A percentile compares a stretch with the other conserved stretches of the same genome.
phyloP scores from a whole-genome alignment of 2,797 vertebrate genomes.

The Chelon labrosus region DNA sequence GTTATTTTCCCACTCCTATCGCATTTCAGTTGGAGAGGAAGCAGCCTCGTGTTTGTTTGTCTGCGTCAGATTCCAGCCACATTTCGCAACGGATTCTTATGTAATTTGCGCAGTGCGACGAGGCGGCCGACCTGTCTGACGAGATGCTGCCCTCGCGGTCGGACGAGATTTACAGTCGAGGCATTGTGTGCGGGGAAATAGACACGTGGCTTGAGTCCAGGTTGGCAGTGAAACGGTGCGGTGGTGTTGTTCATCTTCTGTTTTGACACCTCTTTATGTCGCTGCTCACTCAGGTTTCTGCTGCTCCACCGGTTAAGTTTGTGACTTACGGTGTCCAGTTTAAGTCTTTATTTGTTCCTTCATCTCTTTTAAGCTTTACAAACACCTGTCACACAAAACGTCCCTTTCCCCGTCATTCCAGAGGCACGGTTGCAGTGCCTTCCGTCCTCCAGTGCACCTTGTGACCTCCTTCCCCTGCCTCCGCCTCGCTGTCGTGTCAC shows the following conservation, averaged over 20 bases:
- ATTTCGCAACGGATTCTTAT: not conserved
- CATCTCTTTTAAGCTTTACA: slow-evolving; percentile 2
- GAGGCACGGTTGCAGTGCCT: not conserved
- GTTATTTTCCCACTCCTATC: slow-evolving; percentile 33
- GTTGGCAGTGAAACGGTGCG: slow-evolving; percentile 65
- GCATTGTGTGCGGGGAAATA: not conserved
- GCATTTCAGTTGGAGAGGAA: slow-evolving; percentile 21
- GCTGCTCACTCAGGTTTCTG: slow-evolving; percentile 30
- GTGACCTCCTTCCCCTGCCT: slow-evolving; percentile 24
- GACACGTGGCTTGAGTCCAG: slow-evolving; percentile 23
- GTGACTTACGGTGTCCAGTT: not conserved
- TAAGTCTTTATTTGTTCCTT: slow-evolving; percentile 13
- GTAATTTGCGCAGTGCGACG: not conserved
- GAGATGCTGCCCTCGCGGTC: slow-evolving; percentile 16
- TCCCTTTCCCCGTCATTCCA: not conserved
- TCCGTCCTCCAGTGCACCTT: slow-evolving; percentile 14
- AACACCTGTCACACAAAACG: slow-evolving; percentile 5
- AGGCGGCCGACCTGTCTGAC: slow-evolving; percentile 49
- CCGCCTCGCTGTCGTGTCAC: slow-evolving; percentile 37
- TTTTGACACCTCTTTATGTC: slow-evolving; percentile 52
- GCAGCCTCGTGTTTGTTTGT: slow-evolving; percentile 1
- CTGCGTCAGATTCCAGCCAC: not conserved
- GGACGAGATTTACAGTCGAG: slow-evolving; percentile 34
- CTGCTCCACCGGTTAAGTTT: slow-evolving; percentile 13
- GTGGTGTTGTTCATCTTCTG: slow-evolving; percentile 54